These are phyloP conservation scores for Spermophilus dauricus DNA, from an alignment of 2,113 vertebrate species.

Conservation along the genomic window DNA sequence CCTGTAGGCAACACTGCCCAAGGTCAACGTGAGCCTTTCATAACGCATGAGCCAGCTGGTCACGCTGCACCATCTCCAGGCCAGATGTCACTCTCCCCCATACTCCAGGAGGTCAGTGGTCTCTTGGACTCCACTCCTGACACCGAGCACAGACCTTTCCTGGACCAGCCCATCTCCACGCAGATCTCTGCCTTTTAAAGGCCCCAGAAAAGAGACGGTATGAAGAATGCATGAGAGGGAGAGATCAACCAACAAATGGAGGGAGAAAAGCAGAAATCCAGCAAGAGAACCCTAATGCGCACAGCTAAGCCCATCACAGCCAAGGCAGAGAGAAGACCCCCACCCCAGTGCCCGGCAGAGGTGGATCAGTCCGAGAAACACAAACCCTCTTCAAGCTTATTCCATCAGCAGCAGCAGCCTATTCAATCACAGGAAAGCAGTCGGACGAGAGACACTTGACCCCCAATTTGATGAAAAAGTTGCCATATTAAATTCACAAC, in stretches of 20 bases:
- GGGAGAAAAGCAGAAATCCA: not conserved
- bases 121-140: not conserved
- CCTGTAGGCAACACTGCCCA: slow-evolving; percentile 66
- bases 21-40: slow-evolving; percentile 78
- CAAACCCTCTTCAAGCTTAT: not conserved
- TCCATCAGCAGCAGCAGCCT: slow-evolving; percentile 40
- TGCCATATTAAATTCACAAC: slow-evolving; percentile 9
- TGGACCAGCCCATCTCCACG: not conserved
- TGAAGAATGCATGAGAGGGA: not conserved
- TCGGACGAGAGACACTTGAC: not conserved
- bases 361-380: slow-evolving; percentile 32
- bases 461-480: not conserved
- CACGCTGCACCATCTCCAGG: slow-evolving; percentile 71
- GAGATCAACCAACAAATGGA: not conserved
- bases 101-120: not conserved
- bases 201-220: not conserved
- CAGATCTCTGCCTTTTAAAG: slow-evolving; percentile 63
- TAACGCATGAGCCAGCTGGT: slow-evolving; percentile 78
- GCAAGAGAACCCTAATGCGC: not conserved
- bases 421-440: not conserved
- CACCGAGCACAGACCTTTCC: slow-evolving; percentile 66
- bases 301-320: slow-evolving; percentile 6
- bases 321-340: not conserved
- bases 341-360: slow-evolving; percentile 66
- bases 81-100: slow-evolving; percentile 76